phyloP scores from a whole-genome alignment of 2,113 vertebrate genomes.

The Menidia beryllina region DNA sequence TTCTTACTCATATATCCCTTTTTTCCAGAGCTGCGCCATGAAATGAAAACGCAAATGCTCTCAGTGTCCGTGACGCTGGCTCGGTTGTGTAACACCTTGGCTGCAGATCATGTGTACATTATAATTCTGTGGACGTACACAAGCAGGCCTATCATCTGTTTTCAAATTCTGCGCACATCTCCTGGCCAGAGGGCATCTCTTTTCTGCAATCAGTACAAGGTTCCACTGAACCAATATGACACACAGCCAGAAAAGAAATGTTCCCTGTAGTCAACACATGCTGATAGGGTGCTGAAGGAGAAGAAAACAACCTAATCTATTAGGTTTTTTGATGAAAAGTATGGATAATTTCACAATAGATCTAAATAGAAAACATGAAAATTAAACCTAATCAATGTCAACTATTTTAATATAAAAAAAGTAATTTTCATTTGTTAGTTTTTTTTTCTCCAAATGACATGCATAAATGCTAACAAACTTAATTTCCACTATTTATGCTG shows the following conservation, averaged over 20 bases:
- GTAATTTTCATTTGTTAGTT: background rate
- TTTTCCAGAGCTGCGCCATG: background rate
- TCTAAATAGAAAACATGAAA: background rate
- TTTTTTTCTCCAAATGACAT: background rate
- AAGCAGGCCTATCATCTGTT: slow-evolving; percentile 48
- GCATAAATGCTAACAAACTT: background rate
- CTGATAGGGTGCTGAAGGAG: slow-evolving; percentile 3
- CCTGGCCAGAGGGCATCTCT: slow-evolving; percentile 62
- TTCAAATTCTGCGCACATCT: slow-evolving; percentile 70
- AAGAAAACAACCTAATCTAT: slow-evolving; percentile 27
- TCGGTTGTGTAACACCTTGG: slow-evolving; percentile 41
- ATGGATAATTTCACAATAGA: slow-evolving; percentile 14
- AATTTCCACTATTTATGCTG: background rate
- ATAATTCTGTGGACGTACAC: slow-evolving; percentile 49
- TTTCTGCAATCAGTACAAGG: slow-evolving; percentile 59
- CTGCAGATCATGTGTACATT: slow-evolving; percentile 42
- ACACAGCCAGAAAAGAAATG: slow-evolving; percentile 41
- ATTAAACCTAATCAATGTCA: too few species aligned
- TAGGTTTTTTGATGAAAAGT: slow-evolving; percentile 13
- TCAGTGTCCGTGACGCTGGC: background rate
- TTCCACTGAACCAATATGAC: slow-evolving; percentile 61
- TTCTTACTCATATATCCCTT: slow-evolving; percentile 4
- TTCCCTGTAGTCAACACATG: slow-evolving; percentile 20
- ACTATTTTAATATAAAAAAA: background rate
- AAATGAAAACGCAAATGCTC: background rate